These are phyloP conservation scores for Pissodes strobi DNA, from an alignment of 1,140 invertebrate genomes.

Conservation along the genomic window DNA sequence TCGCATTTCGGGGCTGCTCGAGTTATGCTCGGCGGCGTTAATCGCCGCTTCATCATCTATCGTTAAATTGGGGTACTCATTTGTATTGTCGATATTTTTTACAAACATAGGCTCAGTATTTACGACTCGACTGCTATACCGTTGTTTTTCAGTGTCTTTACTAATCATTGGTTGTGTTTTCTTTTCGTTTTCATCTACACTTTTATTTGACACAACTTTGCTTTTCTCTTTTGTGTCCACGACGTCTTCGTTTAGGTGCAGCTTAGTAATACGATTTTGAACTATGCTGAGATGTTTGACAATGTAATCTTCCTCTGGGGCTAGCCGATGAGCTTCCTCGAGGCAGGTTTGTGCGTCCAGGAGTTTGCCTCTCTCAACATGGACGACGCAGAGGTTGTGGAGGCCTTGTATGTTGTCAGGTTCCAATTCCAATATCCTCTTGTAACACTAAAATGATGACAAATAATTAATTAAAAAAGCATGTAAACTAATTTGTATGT, in stretches of 20 bases:
- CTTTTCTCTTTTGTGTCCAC: constrained; percentile 41
- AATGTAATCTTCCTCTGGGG: constrained; percentile 90
- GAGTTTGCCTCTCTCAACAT: constrained; percentile 87
- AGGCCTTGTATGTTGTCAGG: constrained; percentile 91
- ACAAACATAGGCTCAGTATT: constrained; percentile 55
- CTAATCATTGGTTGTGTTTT: constrained; percentile 51
- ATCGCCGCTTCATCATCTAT: constrained; percentile 19
- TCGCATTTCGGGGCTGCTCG: constrained; percentile 22
- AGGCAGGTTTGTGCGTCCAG: constrained; percentile 83
- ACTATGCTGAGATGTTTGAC: constrained; percentile 86
- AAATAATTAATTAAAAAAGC: constrained; percentile 1
- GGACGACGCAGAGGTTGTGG: constrained; percentile 95
- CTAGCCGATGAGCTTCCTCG: constrained; percentile 74
- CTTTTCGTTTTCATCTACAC: constrained; percentile 50
- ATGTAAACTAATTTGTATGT: too few relatives aligned
- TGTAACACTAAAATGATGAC: constrained; percentile 77
- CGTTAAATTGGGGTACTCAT: constrained; percentile 40
- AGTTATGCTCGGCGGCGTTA: constrained; percentile 34
- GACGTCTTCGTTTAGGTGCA: constrained; percentile 48
- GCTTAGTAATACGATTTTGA: constrained; percentile 66
- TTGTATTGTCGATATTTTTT: constrained; percentile 51
- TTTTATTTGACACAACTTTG: constrained; percentile 53
- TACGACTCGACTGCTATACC: constrained; percentile 54
- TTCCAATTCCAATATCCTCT: constrained; percentile 82
- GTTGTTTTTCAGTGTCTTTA: constrained; percentile 53